phyloP scores from a whole-genome alignment of 2,113 vertebrate genomes.

The Nesoenas mayeri region DNA sequence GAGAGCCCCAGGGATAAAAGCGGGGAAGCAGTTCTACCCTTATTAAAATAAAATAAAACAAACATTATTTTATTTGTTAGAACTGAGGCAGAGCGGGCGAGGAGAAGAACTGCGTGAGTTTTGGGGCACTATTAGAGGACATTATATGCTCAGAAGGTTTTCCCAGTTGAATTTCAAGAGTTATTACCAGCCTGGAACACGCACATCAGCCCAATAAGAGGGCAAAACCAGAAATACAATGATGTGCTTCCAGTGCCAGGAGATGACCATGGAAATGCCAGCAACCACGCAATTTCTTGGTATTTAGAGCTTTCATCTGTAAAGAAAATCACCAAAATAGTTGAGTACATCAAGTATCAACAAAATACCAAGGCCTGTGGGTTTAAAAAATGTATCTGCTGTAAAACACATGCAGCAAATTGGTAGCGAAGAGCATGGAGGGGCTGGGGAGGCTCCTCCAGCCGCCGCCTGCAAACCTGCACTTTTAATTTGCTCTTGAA shows the following conservation, averaged over 20 bases:
- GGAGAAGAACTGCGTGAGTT: background rate
- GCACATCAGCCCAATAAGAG: background rate
- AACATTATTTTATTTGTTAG: background rate
- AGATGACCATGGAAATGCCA: background rate
- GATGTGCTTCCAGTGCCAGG: rapidly evolving
- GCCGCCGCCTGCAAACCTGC: background rate
- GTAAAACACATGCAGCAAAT: no score
- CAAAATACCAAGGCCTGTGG: background rate
- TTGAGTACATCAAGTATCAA: background rate
- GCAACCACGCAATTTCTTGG: background rate
- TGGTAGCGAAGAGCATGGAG: background rate
- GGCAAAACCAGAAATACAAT: background rate
- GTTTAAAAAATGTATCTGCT: background rate
- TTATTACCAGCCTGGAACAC: background rate
- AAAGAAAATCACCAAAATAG: background rate
- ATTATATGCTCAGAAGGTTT: background rate
- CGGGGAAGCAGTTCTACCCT: background rate
- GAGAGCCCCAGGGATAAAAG: background rate
- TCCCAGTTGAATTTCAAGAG: background rate
- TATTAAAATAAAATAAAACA: no score
- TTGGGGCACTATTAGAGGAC: background rate
- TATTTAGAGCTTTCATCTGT: background rate
- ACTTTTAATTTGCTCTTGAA: background rate
- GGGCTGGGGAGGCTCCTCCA: background rate
- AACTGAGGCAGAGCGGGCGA: no score